phyloP scores from a whole-genome alignment of 2,113 vertebrate species.

The Xenopus laevis region DNA sequence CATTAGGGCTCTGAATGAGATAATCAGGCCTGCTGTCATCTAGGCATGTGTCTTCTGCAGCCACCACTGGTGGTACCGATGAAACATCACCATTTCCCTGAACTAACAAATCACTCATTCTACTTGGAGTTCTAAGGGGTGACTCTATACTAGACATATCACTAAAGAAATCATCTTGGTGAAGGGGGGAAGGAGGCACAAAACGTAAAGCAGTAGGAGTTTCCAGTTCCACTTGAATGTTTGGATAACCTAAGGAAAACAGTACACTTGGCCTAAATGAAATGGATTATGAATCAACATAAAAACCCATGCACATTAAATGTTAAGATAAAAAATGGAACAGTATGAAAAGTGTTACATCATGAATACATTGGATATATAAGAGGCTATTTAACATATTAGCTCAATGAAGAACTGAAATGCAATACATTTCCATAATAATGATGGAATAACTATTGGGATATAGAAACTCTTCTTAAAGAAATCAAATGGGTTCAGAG shows the following conservation, averaged over 20 bases:
- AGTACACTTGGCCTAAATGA: slow-evolving; percentile 84
- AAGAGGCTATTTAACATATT: no score
- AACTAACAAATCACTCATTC: slow-evolving; percentile 82
- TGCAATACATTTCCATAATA: no score
- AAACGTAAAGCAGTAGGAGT: slow-evolving; percentile 81
- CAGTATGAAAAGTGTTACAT: not conserved
- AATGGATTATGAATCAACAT: slow-evolving; percentile 65
- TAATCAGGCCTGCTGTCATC: slow-evolving; percentile 77
- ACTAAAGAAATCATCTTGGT: slow-evolving; percentile 87
- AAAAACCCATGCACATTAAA: slow-evolving; percentile 38
- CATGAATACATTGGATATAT: no score
- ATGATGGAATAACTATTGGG: not conserved
- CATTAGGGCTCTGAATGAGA: slow-evolving; percentile 63
- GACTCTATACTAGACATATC: slow-evolving; percentile 83
- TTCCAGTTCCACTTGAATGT: slow-evolving; percentile 91
- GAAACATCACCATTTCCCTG: slow-evolving; percentile 66
- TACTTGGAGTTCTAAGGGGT: slow-evolving; percentile 80
- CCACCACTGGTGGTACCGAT: slow-evolving; percentile 69
- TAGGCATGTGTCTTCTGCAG: slow-evolving; percentile 77
- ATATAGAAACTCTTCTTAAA: not conserved
- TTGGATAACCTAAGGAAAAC: slow-evolving; percentile 92
- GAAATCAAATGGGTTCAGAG: not conserved
- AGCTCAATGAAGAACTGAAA: no score
- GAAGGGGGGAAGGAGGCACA: slow-evolving; percentile 78
- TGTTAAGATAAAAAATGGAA: slow-evolving; percentile 47